These are phyloP conservation scores for Engystomops pustulosus DNA, from an alignment of 2,113 vertebrate genomes.

Conservation along the genomic window DNA sequence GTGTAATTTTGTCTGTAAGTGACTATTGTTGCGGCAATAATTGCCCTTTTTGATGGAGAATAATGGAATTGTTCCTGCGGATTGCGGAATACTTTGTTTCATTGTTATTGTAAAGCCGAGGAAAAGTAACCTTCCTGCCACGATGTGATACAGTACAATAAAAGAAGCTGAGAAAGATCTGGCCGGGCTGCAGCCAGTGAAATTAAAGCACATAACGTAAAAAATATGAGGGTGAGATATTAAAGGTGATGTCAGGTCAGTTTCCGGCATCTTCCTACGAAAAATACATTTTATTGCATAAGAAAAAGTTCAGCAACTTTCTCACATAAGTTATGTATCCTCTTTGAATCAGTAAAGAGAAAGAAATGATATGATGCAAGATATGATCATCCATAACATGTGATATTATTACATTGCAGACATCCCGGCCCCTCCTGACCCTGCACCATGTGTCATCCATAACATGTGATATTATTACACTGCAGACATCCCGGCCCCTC, in stretches of 20 bases:
- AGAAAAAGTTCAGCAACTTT: neutral
- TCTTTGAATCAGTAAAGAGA: no score
- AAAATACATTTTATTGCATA: neutral
- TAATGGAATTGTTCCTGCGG: neutral
- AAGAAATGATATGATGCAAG: no score
- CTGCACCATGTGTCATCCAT: no score
- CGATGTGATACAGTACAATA: neutral
- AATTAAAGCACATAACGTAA: neutral
- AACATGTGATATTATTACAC: no score
- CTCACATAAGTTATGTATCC: no score
- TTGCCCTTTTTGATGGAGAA: slow-evolving; percentile 14
- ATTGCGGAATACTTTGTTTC: neutral
- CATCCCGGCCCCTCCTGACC: no score
- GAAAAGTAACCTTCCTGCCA: neutral
- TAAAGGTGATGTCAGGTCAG: neutral
- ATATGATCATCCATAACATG: no score
- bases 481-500: no score
- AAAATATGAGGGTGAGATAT: neutral
- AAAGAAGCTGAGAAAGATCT: neutral
- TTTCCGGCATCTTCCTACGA: neutral
- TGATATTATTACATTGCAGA: no score
- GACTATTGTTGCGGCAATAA: neutral
- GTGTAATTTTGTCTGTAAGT: neutral
- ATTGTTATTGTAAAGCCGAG: neutral
- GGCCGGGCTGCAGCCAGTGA: neutral